phyloP scores from a whole-genome alignment of 2,797 vertebrate genomes.

The Anniella stebbinsi region DNA sequence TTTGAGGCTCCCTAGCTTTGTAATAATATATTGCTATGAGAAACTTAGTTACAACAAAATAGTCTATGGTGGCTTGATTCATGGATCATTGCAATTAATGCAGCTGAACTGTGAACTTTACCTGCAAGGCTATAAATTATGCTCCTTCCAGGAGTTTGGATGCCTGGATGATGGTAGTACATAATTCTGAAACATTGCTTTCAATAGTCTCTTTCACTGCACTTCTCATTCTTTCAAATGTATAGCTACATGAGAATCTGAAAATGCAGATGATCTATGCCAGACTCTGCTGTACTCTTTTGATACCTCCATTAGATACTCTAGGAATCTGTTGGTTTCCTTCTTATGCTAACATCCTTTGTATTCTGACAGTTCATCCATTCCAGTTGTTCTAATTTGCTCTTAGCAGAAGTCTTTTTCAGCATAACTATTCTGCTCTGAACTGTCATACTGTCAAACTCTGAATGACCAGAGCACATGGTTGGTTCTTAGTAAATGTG shows the following conservation, averaged over 20 bases:
- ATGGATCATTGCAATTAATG: neutral
- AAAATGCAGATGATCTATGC: constrained; percentile 8
- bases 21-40: constrained; percentile 29
- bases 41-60: constrained; percentile 27
- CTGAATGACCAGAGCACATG: neutral
- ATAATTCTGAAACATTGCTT: neutral
- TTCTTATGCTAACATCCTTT: constrained; percentile 15
- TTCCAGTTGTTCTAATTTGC: constrained; percentile 30
- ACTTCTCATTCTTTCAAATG: neutral
- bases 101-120: neutral
- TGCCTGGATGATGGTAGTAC: neutral
- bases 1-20: constrained; percentile 51
- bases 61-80: constrained; percentile 54
- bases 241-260: neutral
- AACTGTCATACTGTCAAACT: neutral
- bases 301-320: neutral
- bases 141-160: neutral
- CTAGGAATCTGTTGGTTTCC: neutral
- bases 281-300: neutral
- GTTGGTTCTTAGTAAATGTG: neutral
- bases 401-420: neutral
- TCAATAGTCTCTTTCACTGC: neutral
- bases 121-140: neutral
- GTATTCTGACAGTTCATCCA: constrained; percentile 6
- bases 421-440: neutral